Evolutionary conservation across 2,797 vertebrate species (phyloP).

Genomic region (Threskiornis aethiopicus): DNA sequence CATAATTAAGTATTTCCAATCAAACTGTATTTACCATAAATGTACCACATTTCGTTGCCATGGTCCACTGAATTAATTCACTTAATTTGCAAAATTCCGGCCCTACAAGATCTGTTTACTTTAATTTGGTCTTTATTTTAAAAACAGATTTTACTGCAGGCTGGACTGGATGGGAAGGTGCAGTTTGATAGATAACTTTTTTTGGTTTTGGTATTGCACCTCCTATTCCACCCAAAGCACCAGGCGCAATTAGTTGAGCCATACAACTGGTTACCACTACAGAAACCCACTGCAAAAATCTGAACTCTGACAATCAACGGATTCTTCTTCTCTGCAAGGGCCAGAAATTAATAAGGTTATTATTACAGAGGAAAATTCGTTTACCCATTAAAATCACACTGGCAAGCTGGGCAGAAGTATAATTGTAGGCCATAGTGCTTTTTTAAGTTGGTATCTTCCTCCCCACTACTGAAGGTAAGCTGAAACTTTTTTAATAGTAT

Average conservation of each 20-base stretch:
- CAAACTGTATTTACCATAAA: not conserved
- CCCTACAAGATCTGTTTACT: not conserved
- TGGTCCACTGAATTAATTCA: not conserved
- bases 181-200: not conserved
- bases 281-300: not conserved
- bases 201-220: not conserved
- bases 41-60: not conserved
- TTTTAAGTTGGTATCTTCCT: not conserved
- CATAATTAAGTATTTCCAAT: not conserved
- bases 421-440: not conserved
- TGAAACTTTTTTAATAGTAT: not conserved
- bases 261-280: not conserved
- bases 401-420: not conserved
- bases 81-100: not conserved
- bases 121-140: not conserved
- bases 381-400: not conserved
- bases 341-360: constrained; percentile 2
- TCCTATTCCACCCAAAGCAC: not conserved
- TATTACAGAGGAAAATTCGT: constrained; percentile 8
- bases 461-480: not conserved
- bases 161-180: not conserved
- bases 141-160: not conserved
- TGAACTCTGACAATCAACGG: not conserved
- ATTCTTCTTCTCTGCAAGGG: not conserved
- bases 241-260: not conserved